These are phyloP conservation scores for Megalopta genalis DNA, from an alignment of 1,140 invertebrate species.

Conservation along the genomic window DNA sequence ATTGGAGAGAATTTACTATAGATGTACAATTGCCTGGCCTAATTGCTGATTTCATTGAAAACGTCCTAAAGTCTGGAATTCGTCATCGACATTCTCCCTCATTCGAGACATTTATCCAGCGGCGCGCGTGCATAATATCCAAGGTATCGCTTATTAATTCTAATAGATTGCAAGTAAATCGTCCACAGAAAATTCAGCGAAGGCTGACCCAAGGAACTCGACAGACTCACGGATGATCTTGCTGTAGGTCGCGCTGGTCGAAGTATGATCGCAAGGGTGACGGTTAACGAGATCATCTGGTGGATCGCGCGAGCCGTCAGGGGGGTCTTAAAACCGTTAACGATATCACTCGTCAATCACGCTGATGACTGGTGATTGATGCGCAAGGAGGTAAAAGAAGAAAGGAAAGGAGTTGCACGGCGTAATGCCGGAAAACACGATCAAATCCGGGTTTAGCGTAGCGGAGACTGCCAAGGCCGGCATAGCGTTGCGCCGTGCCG, in stretches of 20 bases:
- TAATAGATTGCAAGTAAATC: too few relatives aligned
- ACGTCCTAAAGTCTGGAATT: too few relatives aligned
- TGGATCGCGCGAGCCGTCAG: constrained; percentile 68
- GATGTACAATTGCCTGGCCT: too few relatives aligned
- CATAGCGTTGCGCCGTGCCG: neutral
- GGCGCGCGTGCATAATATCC: too few relatives aligned
- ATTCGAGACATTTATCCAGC: too few relatives aligned
- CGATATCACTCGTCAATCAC: constrained; percentile 78
- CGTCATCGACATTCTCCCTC: too few relatives aligned
- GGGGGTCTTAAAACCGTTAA: constrained; percentile 72
- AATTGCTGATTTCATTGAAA: too few relatives aligned
- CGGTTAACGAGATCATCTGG: constrained; percentile 74
- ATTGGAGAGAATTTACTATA: too few relatives aligned
- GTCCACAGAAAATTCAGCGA: too few relatives aligned
- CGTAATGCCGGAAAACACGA: constrained; percentile 71
- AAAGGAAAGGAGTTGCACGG: constrained; percentile 65
- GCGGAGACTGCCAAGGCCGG: constrained; percentile 13
- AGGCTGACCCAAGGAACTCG: too few relatives aligned
- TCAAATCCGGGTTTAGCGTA: constrained; percentile 63
- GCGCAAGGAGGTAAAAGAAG: constrained; percentile 50
- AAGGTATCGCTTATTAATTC: too few relatives aligned
- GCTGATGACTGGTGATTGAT: constrained; percentile 71
- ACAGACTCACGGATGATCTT: too few relatives aligned
- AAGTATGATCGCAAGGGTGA: constrained; percentile 48
- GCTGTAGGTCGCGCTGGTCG: neutral